Base-by-base conservation (phyloP, 2,113 vertebrate genomes). In the Pterocles burchelli region DNA sequence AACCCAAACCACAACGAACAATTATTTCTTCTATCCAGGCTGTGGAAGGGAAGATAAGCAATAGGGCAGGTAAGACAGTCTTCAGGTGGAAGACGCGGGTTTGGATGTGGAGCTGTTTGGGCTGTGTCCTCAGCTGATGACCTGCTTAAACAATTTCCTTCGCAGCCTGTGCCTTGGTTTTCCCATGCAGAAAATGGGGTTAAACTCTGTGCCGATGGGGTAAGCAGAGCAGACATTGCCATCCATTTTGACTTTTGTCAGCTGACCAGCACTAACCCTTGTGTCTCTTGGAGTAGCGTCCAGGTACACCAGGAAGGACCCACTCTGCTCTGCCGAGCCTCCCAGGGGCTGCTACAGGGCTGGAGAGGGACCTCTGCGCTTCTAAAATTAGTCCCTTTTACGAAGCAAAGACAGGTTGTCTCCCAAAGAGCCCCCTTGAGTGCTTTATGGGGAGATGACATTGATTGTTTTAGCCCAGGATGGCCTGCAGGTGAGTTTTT, bases 361-460 rank as follows among this genome's bases (percentile, higher is more conserved):
- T 71, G 43, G 15, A 77, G 46, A 58, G 36, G 29, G 41, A 51
- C 33, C 45, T 79, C 45, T 61, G 1, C 9, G 4, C 48, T 24
- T 70, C 62, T 2, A 1, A 61, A 92, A 54, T 54, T 3, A 10
- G 25, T 26, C 38, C 20, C 3, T 78, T 54, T 68, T 49, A 31
- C 17, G 33, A 43, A 34, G 15, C 17, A 58, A 78, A 82, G 41
- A 16, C 10, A 49, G 31, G 18, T 26, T 73, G 59, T 61, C 36
- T 73, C n/a, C 46, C 24, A 31, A 6, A 34, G 21, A 13, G 3
- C 3, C 6, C 0, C 43, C 14, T 33, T 48, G 7, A 7, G 3
- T 85, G 48, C 70, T 21, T 54, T 15, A 4, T 0, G 2, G 38
- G 46, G 45, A 17, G 17, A 46, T 46, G 46, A 21, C 0, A 0